Evolutionary conservation across 2,113 vertebrate genomes (phyloP).

Genomic region (Antennarius striatus): DNA sequence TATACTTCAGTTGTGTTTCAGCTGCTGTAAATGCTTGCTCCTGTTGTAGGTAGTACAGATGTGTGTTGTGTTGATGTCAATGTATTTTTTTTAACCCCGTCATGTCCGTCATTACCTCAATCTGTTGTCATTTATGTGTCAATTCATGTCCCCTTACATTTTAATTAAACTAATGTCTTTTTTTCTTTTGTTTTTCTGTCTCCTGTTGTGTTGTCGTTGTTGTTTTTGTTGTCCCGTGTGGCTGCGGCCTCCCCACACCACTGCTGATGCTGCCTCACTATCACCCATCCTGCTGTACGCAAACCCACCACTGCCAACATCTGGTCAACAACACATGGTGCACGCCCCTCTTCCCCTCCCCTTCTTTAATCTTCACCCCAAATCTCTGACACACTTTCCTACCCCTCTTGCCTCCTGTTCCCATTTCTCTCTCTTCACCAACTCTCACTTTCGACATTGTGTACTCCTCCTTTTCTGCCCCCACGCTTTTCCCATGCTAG

Average conservation of each 20-base stretch:
- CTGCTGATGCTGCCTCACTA: conserved; percentile 33
- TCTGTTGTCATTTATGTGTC: conserved; percentile 34
- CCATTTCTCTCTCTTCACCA: neutral
- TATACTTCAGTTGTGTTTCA: neutral
- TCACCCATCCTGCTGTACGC: conserved; percentile 48
- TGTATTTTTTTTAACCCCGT: too few species aligned
- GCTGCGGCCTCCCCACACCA: conserved; percentile 34
- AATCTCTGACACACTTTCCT: conserved; percentile 11
- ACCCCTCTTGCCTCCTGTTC: conserved; percentile 7
- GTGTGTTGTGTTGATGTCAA: neutral
- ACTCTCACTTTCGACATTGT: neutral
- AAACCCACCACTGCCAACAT: conserved; percentile 58
- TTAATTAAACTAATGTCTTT: conserved; percentile 67
- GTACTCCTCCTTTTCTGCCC: conserved; percentile 12
- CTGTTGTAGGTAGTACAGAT: neutral
- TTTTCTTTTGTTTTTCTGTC: conserved; percentile 65
- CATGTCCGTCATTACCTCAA: neutral
- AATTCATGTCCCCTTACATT: conserved; percentile 46
- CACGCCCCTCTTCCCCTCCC: conserved; percentile 14
- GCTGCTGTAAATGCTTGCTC: neutral
- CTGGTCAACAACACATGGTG: conserved; percentile 57
- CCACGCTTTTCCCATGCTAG: conserved; percentile 40
- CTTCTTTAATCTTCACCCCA: conserved; percentile 16
- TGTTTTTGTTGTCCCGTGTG: conserved; percentile 43
- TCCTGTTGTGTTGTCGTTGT: conserved; percentile 35